Evolutionary conservation across 2,888 invertebrate genomes (phyloP).

Genomic region (Lasioglossum zephyrum): DNA sequence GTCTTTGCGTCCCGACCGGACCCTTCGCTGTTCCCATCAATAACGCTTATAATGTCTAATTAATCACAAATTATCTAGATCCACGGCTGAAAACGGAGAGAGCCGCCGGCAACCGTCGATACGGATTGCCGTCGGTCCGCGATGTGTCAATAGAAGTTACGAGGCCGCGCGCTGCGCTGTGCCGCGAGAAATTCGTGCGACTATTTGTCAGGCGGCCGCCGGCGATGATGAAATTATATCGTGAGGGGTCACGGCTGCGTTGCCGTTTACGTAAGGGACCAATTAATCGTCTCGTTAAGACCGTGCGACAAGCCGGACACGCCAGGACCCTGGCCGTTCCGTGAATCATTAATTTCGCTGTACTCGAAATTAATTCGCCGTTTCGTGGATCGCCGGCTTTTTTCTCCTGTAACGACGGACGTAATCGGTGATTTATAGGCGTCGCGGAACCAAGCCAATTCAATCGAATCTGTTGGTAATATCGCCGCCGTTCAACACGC

Average conservation of each 20-base stretch:
- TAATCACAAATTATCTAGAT: constrained; percentile 84
- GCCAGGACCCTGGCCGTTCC: constrained; percentile 19
- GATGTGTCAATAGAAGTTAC: constrained; percentile 47
- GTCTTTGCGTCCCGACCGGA: constrained; percentile 30
- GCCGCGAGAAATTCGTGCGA: constrained; percentile 36
- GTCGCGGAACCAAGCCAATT: constrained; percentile 40
- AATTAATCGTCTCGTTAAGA: constrained; percentile 53
- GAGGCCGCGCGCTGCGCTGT: neutral
- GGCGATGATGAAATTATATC: constrained; percentile 37
- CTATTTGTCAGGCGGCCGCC: constrained; percentile 27
- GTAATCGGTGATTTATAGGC: constrained; percentile 41
- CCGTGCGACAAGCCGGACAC: constrained; percentile 7
- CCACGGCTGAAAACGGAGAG: constrained; percentile 59
- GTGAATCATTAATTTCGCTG: constrained; percentile 42
- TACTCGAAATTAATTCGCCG: constrained; percentile 30
- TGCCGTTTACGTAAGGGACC: constrained; percentile 30
- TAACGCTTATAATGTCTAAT: constrained; percentile 83
- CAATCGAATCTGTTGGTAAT: constrained; percentile 31
- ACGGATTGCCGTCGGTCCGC: neutral
- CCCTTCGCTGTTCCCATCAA: constrained; percentile 80
- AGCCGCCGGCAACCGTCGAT: constrained; percentile 27
- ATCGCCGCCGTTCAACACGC: constrained; percentile 18
- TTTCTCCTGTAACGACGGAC: neutral
- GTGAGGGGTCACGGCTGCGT: constrained; percentile 9
- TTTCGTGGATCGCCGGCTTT: constrained; percentile 31